Base-by-base conservation (phyloP, 2,797 vertebrate genomes). In the Neomorphus geoffroyi region DNA sequence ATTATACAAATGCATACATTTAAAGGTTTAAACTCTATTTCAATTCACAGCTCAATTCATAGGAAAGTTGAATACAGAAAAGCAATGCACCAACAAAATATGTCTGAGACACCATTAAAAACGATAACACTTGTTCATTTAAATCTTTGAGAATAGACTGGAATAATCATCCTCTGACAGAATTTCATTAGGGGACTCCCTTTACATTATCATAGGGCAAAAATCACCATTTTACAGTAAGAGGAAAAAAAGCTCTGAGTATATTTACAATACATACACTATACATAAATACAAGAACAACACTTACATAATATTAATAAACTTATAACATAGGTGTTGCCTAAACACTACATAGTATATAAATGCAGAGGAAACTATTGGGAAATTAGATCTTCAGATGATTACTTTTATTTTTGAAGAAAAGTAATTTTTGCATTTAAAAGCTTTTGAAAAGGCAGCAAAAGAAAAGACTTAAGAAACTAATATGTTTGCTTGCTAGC, bases 261-360 rank as follows among this genome's bases (percentile, higher is more conserved):
- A 99, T 99, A 99, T 99, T 99, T 99, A 99, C 99, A 99, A 98
- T 99, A 99, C 99, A 98, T 99, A 99, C 99, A 99, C 99, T 99
- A 99, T 99, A 99, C 99, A 99, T 99, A 99, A 99, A 99, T 99
- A 99, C 99, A 99, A 98, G 98, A 99, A 99, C 99, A 98, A 99
- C 99, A 98, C 99, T 98, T 99, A 99, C 98, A 98, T 99, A 99
- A 99, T 99, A 99, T 99, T 98, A 98, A 98, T 98, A 98, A 99
- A 99, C 98, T 98, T 97, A 98, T 99, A 99, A 99, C 98, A 98
- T 98, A 99, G 98, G 98, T 98, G 98, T 98, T 98, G 98, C 98
- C 98, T 99, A 98, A 98, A 98, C 96, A 97, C 99, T 99, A 99
- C 98, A 97, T 98, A 98, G 98, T 97, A 98, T 98, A 98, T 98